Conservation (phyloP, 2,888 invertebrate species). For the Nudaria mundana region DNA sequence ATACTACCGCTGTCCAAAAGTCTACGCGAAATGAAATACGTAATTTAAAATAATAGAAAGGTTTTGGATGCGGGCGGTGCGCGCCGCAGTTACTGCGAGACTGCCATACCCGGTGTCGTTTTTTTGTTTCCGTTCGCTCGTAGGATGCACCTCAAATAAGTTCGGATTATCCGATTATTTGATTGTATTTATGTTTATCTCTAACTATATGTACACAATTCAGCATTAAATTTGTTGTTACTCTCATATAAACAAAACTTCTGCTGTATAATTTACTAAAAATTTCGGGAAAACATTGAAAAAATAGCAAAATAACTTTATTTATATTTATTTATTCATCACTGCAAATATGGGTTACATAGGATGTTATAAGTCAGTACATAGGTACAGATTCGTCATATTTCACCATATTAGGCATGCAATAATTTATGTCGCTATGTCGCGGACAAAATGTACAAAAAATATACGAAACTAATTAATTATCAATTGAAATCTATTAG, state of each 20-base stretch:
- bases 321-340: too few species aligned
- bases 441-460: too few species aligned
- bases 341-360: too few species aligned
- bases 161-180: constrained; percentile 54
- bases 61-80: constrained; percentile 71
- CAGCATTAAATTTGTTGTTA: neutral
- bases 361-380: too few species aligned
- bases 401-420: too few species aligned
- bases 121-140: constrained; percentile 69
- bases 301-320: neutral
- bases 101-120: constrained; percentile 55
- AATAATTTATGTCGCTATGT: too few species aligned
- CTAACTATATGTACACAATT: constrained; percentile 14
- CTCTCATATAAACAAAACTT: neutral
- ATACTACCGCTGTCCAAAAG: constrained; percentile 73
- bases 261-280: neutral
- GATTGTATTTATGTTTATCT: constrained; percentile 32
- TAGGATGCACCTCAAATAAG: constrained; percentile 68
- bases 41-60: constrained; percentile 75
- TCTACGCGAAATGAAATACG: constrained; percentile 80
- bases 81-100: constrained; percentile 69
- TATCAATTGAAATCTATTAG: too few species aligned
- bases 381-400: too few species aligned
- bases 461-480: too few species aligned
- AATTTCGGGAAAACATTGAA: neutral